phyloP scores from a whole-genome alignment of 2,888 invertebrate species.

The Drosophila melanosoma region DNA sequence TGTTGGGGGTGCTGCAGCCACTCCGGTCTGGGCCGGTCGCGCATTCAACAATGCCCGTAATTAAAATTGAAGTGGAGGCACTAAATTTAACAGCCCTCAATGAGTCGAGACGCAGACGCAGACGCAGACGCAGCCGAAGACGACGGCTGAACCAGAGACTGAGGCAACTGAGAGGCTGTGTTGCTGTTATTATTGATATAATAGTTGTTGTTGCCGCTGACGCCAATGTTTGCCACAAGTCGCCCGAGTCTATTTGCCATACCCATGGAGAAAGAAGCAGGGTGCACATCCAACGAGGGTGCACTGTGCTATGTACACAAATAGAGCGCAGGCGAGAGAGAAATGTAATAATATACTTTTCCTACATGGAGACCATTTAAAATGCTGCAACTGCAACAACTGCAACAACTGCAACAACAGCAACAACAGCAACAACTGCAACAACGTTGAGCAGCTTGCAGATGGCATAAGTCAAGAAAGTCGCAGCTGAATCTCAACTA shows the following conservation, averaged over 20 bases:
- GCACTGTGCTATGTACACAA: conserved; percentile 43
- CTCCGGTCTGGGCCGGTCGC: conserved; percentile 41
- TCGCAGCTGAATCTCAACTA: conserved; percentile 33
- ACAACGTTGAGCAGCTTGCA: conserved; percentile 24
- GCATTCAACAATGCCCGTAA: conserved; percentile 70
- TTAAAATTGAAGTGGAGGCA: conserved; percentile 80
- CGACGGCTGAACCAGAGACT: background rate
- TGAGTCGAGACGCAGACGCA: conserved; percentile 31
- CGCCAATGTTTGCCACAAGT: conserved; percentile 55
- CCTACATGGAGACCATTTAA: conserved; percentile 14
- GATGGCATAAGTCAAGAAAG: conserved; percentile 29
- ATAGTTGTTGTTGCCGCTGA: conserved; percentile 24
- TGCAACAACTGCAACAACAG: conserved; percentile 29
- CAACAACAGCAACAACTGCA: conserved; percentile 26
- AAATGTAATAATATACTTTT: conserved; percentile 44
- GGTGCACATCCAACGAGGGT: conserved; percentile 39
- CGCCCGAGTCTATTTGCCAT: conserved; percentile 54
- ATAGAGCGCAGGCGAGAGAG: conserved; percentile 31
- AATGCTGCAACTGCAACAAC: conserved; percentile 18
- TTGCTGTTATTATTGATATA: conserved; percentile 27
- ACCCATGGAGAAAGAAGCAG: conserved; percentile 4
- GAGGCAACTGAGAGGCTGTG: conserved; percentile 7
- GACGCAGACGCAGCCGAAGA: background rate
- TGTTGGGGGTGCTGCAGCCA: conserved; percentile 43
- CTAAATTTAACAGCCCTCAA: conserved; percentile 80